These are phyloP conservation scores for Cynocephalus volans DNA, from an alignment of 2,113 vertebrate genomes.

Conservation along the genomic window DNA sequence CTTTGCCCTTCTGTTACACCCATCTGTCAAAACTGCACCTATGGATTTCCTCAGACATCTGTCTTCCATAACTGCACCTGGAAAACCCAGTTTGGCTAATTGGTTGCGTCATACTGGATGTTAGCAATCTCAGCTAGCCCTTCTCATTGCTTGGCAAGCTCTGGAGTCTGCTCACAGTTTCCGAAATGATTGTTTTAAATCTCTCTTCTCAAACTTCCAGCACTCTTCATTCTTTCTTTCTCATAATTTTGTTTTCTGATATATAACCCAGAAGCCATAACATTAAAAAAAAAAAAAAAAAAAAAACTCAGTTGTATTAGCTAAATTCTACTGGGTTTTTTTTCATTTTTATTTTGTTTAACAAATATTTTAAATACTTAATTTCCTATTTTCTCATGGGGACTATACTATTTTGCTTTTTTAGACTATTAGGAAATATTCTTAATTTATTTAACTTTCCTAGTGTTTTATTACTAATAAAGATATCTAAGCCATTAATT, in stretches of 20 bases:
- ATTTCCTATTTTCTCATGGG: constrained; percentile 6
- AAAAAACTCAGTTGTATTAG: neutral
- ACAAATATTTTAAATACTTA: neutral
- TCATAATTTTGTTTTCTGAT: constrained; percentile 31
- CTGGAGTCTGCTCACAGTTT: neutral
- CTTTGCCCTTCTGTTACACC: neutral
- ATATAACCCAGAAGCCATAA: neutral
- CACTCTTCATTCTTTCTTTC: neutral
- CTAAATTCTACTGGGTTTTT: neutral
- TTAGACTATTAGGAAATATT: neutral
- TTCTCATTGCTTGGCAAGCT: neutral
- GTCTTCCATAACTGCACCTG: neutral
- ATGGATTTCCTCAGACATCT: neutral
- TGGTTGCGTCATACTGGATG: neutral
- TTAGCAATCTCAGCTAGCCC: neutral
- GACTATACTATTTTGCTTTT: neutral
- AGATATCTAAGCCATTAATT: neutral
- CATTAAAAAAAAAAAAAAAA: neutral
- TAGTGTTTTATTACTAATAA: constrained; percentile 33
- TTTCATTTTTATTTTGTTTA: constrained; percentile 14
- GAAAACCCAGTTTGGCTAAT: neutral
- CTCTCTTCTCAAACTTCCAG: neutral
- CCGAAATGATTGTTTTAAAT: constrained; percentile 24
- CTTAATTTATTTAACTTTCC: neutral
- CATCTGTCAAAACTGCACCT: neutral